These are phyloP conservation scores for Malurus splendens DNA, from an alignment of 2,797 vertebrate genomes.

Conservation along the genomic window DNA sequence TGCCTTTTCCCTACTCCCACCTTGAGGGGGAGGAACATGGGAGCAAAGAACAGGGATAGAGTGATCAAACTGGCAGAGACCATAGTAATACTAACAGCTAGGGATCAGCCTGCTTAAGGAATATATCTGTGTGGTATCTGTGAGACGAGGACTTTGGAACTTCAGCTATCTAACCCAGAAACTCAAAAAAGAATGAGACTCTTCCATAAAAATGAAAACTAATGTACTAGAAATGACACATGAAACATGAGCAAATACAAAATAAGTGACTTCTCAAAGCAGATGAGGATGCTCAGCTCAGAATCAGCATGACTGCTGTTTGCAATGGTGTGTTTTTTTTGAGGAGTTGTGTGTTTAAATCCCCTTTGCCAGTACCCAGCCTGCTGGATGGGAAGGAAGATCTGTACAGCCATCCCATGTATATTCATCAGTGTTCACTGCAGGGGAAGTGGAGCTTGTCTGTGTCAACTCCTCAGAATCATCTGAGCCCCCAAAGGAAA, in stretches of 20 bases:
- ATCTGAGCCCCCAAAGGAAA: neutral
- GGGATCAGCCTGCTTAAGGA: neutral
- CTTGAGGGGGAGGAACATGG: neutral
- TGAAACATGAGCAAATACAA: neutral
- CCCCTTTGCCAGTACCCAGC: rapidly evolving
- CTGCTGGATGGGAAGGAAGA: neutral
- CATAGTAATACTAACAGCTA: rapidly evolving
- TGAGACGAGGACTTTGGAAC: neutral
- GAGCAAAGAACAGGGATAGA: neutral
- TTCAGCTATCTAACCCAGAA: neutral
- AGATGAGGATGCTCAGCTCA: neutral
- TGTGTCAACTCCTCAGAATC: neutral
- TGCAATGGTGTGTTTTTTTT: neutral
- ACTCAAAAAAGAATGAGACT: neutral
- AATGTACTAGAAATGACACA: neutral
- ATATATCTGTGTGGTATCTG: neutral
- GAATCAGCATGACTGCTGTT: neutral
- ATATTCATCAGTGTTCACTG: neutral
- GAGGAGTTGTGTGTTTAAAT: neutral
- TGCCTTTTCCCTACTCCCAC: neutral
- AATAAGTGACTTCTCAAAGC: neutral
- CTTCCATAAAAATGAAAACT: neutral
- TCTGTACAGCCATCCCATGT: neutral
- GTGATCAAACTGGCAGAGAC: neutral
- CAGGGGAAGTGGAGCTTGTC: neutral